These are phyloP conservation scores for Drosophila helvetica DNA, from an alignment of 2,888 invertebrate genomes.

Conservation along the genomic window DNA sequence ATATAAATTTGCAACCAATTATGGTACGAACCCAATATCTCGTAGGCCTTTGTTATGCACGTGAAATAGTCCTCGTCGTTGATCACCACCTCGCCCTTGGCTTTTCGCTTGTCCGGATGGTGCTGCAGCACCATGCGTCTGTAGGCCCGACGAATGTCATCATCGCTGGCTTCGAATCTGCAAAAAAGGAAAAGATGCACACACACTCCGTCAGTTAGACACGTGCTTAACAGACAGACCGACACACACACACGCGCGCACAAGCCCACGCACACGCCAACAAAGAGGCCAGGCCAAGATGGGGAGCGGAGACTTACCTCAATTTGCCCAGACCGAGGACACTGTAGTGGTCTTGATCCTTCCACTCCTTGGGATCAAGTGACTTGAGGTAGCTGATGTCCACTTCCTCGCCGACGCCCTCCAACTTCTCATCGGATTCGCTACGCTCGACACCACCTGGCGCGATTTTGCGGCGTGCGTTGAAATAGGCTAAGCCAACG, in stretches of 20 bases:
- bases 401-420: constrained; percentile 86
- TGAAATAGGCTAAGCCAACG: constrained; percentile 75
- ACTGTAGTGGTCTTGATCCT: constrained; percentile 98
- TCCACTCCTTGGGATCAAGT: constrained; percentile 98
- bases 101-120: constrained; percentile 99
- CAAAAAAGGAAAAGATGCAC: constrained; percentile 37
- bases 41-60: constrained; percentile 98
- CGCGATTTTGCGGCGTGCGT: constrained; percentile 74
- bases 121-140: constrained; percentile 95
- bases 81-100: constrained; percentile 93
- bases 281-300: background rate
- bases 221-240: constrained; percentile 49
- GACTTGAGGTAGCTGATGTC: constrained; percentile 93
- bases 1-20: background rate
- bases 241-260: constrained; percentile 10
- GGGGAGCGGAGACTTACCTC: constrained; percentile 60
- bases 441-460: constrained; percentile 70
- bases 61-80: constrained; percentile 98
- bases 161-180: constrained; percentile 94
- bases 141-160: constrained; percentile 97
- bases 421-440: constrained; percentile 80
- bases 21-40: constrained; percentile 89
- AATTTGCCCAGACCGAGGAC: constrained; percentile 94
- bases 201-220: constrained; percentile 25
- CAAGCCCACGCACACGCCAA: constrained; percentile 2